Evolutionary conservation across 1,140 invertebrate genomes (phyloP), one percentile per base, ranked within the genome.

Genomic region (Aricia agestis): DNA sequence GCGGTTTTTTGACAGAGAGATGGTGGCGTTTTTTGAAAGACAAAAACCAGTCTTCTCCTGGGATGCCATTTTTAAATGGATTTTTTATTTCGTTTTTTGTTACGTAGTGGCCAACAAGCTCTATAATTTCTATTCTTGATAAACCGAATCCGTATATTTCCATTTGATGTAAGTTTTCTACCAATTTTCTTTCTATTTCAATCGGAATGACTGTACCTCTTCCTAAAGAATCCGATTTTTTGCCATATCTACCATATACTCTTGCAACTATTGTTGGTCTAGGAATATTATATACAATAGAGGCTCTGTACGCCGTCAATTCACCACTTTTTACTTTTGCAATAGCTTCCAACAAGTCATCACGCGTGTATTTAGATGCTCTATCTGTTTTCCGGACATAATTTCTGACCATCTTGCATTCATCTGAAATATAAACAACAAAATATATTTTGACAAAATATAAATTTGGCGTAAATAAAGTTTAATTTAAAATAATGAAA

Each of bases 41-140:
- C 15, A 71, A 25, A 71, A 89, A 90, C 83, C 83, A 91, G 31
- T 85, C 84, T 31, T 85, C 69, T 7, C 87, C 85, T 32, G 88
- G 89, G 59, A 70, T 74, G 13, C 75, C 79, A 79, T 87, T 73
- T 75, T 83, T 85, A 75, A 90, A 90, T 18, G 74, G 71, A 18
- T 78, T 84, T 61, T 74, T 69, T 9, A 88, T 76, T 41, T 79
- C 75, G 67, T 84, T 88, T 67, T 66, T 31, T 13, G 71, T 74
- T 7, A 82, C 75, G 76, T 84, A 87, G 25, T 83, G 63, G 6
- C 66, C 65, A 42, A 86, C 76, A 42, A 79, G 65, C 9, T 81
- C 57, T 17, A 82, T 71, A 3, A 85, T 63, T 76, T 84, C 84
- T 68, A 74, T 72, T 79, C 74, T 76, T n/a, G 77, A 76, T 45